A percentile compares a stretch with the other conserved stretches of the same genome.
phyloP scores from a whole-genome alignment of 2,888 invertebrate genomes.

The Schrankia costaestrigalis region DNA sequence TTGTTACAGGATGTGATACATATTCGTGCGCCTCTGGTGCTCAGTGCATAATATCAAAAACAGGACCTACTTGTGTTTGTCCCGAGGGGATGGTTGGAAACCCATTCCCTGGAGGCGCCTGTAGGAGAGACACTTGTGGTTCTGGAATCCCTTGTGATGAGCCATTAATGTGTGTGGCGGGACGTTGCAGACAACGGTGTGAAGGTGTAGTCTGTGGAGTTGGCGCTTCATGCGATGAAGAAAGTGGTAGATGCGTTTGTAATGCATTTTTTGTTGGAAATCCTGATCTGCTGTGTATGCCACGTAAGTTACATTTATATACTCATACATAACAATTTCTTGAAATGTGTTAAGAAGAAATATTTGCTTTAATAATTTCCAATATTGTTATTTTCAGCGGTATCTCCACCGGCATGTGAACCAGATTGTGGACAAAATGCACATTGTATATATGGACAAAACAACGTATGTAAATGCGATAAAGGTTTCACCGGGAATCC shows the following conservation, averaged over 20 bases:
- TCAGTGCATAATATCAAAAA: constrained; percentile 90
- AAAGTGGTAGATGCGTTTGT: constrained; percentile 91
- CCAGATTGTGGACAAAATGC: constrained; percentile 91
- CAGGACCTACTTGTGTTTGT: constrained; percentile 94
- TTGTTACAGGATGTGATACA: constrained; percentile 84
- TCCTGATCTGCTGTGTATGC: constrained; percentile 93
- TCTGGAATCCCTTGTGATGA: constrained; percentile 87
- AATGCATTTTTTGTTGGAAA: constrained; percentile 93
- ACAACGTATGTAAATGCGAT: constrained; percentile 90
- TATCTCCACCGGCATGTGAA: constrained; percentile 87
- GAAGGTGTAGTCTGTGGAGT: constrained; percentile 93
- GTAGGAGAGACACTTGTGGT: constrained; percentile 90
- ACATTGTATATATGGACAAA: constrained; percentile 91
- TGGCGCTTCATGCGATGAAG: constrained; percentile 91
- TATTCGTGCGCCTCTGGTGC: constrained; percentile 91
- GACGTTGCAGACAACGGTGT: constrained; percentile 93
- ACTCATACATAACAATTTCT: too few relatives aligned
- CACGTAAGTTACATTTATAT: constrained; percentile 83
- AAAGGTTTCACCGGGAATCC: constrained; percentile 93
- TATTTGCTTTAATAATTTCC: background rate
- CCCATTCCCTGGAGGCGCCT: constrained; percentile 94
- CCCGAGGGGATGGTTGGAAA: constrained; percentile 92
- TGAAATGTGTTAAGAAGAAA: too few relatives aligned
- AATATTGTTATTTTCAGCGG: constrained; percentile 83
- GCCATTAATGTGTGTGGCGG: constrained; percentile 91